phyloP scores from a whole-genome alignment of 2,888 invertebrate species.

The Epirrita christyi region DNA sequence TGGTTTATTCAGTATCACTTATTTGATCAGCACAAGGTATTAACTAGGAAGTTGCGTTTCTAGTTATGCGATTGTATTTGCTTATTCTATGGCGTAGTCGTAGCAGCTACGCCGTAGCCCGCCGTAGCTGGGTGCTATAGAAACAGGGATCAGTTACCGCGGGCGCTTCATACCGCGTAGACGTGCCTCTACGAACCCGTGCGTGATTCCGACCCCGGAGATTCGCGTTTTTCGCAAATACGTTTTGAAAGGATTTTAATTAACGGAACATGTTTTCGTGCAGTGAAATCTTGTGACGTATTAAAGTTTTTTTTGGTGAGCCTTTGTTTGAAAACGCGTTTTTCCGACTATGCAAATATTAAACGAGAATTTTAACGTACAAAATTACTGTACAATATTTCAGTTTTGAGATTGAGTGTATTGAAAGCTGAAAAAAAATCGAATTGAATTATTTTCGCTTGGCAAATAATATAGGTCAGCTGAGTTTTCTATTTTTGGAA shows the following conservation, averaged over 20 bases:
- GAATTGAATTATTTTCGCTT: slow-evolving; percentile 31
- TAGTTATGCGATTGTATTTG: background rate
- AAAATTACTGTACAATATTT: slow-evolving; percentile 14
- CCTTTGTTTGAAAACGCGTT: slow-evolving; percentile 26
- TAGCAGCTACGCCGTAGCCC: slow-evolving; percentile 51
- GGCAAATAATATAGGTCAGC: slow-evolving; percentile 39
- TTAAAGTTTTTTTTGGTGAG: slow-evolving; percentile 47
- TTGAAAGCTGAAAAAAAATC: slow-evolving; percentile 13
- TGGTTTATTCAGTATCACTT: no score
- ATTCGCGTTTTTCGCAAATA: slow-evolving; percentile 42
- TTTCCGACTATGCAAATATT: slow-evolving; percentile 22
- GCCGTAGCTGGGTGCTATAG: slow-evolving; percentile 77
- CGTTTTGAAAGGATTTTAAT: slow-evolving; percentile 62
- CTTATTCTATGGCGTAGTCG: slow-evolving; percentile 47
- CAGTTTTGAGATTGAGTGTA: slow-evolving; percentile 17
- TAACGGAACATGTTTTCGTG: slow-evolving; percentile 58
- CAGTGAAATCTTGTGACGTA: slow-evolving; percentile 45
- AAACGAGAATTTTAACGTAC: slow-evolving; percentile 8
- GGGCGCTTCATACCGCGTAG: slow-evolving; percentile 68
- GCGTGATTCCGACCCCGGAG: slow-evolving; percentile 12
- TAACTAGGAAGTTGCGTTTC: slow-evolving; percentile 4
- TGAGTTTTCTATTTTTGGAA: slow-evolving; percentile 36
- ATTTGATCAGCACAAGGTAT: no score
- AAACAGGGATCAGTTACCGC: slow-evolving; percentile 71
- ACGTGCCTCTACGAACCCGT: slow-evolving; percentile 60